Conservation (phyloP, 2,113 vertebrate species). For the Lipotes vexillifer region DNA sequence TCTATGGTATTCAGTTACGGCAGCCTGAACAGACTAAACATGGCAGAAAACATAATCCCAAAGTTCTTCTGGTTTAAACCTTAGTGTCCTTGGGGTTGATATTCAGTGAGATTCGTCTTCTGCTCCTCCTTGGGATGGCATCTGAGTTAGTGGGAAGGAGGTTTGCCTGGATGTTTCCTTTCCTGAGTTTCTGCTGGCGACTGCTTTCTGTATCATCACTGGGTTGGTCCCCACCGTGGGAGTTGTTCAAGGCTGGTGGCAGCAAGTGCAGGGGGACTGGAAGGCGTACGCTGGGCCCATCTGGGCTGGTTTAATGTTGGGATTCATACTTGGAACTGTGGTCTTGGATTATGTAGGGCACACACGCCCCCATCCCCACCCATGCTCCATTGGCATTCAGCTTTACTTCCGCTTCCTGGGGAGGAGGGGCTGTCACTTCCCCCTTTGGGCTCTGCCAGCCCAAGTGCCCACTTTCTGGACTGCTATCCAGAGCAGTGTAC, state of each 20-base stretch:
- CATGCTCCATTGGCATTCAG: not conserved
- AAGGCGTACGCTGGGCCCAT: not conserved
- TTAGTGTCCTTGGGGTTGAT: not conserved
- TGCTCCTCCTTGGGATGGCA: not conserved
- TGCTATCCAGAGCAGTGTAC: too few relatives aligned
- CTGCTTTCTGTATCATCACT: not conserved
- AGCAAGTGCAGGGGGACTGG: not conserved
- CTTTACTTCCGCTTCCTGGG: not conserved
- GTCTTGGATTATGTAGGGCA: not conserved
- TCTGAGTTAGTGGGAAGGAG: not conserved
- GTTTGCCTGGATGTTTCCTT: not conserved
- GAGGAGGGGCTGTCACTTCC: not conserved
- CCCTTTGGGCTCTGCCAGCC: not conserved
- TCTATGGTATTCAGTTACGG: not conserved
- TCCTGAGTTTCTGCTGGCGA: not conserved
- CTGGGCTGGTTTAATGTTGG: not conserved
- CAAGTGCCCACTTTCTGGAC: not conserved
- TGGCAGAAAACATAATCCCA: not conserved
- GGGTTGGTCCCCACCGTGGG: rapidly evolving
- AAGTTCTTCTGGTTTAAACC: not conserved
- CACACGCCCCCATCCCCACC: rapidly evolving
- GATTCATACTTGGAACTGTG: not conserved
- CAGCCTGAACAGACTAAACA: not conserved
- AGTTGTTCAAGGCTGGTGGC: not conserved
- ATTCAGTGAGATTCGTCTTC: not conserved